phyloP scores from a whole-genome alignment of 2,113 vertebrate species.

The Tachysurus fulvidraco region DNA sequence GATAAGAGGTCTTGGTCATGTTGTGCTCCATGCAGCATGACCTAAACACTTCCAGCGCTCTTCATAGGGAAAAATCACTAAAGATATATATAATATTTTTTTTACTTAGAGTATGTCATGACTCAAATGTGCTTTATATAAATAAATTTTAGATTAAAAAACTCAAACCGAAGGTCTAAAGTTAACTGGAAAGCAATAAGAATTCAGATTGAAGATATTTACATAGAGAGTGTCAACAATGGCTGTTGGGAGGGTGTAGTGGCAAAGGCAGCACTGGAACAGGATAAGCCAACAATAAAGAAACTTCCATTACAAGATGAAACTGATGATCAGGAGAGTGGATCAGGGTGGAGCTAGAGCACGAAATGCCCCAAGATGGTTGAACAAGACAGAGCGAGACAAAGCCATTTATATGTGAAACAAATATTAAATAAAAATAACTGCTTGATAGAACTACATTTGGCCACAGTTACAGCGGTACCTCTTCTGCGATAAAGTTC shows the following conservation, averaged over 20 bases:
- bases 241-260: not conserved
- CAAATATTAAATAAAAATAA: too few species aligned
- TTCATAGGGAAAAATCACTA: not conserved
- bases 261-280: not conserved
- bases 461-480: not conserved
- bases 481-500: not conserved
- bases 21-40: not conserved
- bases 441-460: not conserved
- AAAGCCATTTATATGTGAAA: not conserved
- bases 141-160: not conserved
- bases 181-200: not conserved
- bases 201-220: not conserved
- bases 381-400: not conserved
- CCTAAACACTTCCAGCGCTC: not conserved
- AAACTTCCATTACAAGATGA: conserved; percentile 4
- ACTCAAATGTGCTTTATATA: not conserved
- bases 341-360: not conserved
- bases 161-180: not conserved
- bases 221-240: not conserved
- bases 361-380: not conserved
- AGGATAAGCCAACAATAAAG: not conserved
- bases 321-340: not conserved
- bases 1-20: not conserved
- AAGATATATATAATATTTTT: not conserved
- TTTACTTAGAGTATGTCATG: not conserved